Evolutionary conservation across 2,113 vertebrate species (phyloP), one percentile per base, ranked within the genome.

Genomic region (Tetrao urogallus): DNA sequence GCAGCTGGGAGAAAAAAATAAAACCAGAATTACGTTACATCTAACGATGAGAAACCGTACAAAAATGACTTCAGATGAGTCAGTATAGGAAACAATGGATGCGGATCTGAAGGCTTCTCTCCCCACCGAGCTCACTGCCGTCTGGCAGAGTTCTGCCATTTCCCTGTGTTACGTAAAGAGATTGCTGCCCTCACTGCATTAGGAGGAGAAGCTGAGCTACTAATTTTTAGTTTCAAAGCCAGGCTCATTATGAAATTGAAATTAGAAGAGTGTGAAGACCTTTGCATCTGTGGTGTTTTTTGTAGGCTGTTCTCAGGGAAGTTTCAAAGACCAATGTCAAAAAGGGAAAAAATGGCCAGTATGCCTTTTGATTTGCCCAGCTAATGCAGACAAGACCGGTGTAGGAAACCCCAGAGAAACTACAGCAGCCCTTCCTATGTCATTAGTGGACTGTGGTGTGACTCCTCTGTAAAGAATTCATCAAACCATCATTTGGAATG

Each of bases 121-220:
- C 69, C 76, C 69, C 12, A 2, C 58, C 25, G 80, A 54, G 88
- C 65, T 69, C 0, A 5, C 0, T 6, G 76, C 61, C 1, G 1
- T 52, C 65, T 94, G 91, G 72, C 58, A 83, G 72, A 94, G 82
- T 66, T 17, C 45, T 88, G 86, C 80, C 80, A 61, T 88, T 93
- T 91, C 54, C 72, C 47, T 2, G 4, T 13, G 80, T 95, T 97
- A 95, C 8, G 2, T 93, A 95, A 96, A 91, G 69, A 63, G 90
- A 94, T 95, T 95, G 86, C 69, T 94, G 89, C 61, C 87, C 71
- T 89, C 18, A 1, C 47, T 76, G 15, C 13, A 38, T 24, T 69
- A 80, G 81, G 38, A 86, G 36, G 36, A 57, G n/a, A 95, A 67
- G 76, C 84, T 89, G 87, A 92, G 79, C 82, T 92, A 76, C 87